Base-by-base conservation (phyloP, 2,888 invertebrate genomes). In the Rugalucina vietnamica region DNA sequence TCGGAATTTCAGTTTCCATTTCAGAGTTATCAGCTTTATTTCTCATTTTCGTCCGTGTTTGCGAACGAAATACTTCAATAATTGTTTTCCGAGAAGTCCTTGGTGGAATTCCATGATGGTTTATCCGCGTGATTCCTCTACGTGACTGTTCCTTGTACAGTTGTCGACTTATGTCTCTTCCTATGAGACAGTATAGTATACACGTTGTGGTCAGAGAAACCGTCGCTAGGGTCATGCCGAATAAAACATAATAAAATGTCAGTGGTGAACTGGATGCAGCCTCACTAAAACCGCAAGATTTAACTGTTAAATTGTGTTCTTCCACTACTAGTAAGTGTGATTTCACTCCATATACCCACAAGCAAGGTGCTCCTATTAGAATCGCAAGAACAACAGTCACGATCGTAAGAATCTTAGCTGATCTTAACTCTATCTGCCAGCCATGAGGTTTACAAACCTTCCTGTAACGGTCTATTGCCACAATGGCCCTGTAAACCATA, bases 391-490 rank as follows among this genome's bases (percentile, higher is more conserved):
- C 21, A 14, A 90, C 71, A 8, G 87, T 79, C 12, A 27, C 75
- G 21, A 83, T 54, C 60, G 88, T 83, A 3, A 87, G 65, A 10
- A 78, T 32, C 34, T 82, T 86, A 39, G 90, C 90, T 39, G 86
- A 85, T 2, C 32, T 50, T 12, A 89, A 82, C 5, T 88, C 79
- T n/a, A 92, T 90, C 73, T 92, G 92, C 73, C 79, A 82, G n/a
- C 88, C 84, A 3, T 89, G 79, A 0, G 91, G 91, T 34, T 83
- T 87, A 76, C 92, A 92, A 8, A 91, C 89, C 70, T 90, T 91
- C 32, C 88, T 81, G 75, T 90, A 92, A 12, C 92, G 86, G 70
- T 90, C 90, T 10, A 90, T 73, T 3, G 89, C 84, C 24, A 90
- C 88, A 0, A 90, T 71, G 5, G 89, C 60, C 12, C 87, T 86